A percentile compares a stretch with the other conserved stretches of the same genome.
These are phyloP conservation scores for Chloropsis hardwickii DNA, from an alignment of 2,113 vertebrate species.

Conservation along the genomic window DNA sequence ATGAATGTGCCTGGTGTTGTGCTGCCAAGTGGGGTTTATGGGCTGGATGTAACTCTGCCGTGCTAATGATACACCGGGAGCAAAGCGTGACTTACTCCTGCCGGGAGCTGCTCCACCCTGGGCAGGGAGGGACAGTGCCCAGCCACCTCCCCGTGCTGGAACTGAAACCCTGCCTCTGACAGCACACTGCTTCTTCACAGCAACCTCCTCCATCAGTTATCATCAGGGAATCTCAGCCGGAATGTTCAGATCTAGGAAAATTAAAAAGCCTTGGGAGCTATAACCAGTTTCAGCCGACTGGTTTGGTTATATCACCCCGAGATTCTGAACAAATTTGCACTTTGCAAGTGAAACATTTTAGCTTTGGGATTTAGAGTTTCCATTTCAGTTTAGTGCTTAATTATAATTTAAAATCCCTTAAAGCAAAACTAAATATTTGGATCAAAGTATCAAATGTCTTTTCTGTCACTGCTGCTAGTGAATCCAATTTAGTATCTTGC, in stretches of 20 bases:
- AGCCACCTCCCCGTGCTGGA: rapidly evolving
- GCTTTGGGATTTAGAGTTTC: neutral
- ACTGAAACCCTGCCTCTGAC: neutral
- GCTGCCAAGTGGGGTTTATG: neutral
- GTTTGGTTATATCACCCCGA: neutral
- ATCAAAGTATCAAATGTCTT: neutral
- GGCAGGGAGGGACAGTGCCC: neutral
- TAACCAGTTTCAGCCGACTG: neutral
- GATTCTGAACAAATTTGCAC: neutral
- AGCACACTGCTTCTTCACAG: neutral
- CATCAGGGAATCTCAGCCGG: neutral
- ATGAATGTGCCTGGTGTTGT: neutral
- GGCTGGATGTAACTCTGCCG: neutral
- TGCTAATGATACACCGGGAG: neutral
- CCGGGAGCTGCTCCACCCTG: neutral
- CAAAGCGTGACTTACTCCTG: neutral
- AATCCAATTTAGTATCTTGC: neutral
- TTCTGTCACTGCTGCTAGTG: neutral
- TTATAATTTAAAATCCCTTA: neutral
- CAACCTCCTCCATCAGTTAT: rapidly evolving
- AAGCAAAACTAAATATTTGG: neutral
- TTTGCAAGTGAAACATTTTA: neutral
- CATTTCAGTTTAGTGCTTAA: neutral
- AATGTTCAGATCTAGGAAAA: neutral
- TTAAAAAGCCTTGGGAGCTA: neutral